These are phyloP conservation scores for Xiphophorus birchmanni DNA, from an alignment of 2,797 vertebrate genomes.

Conservation along the genomic window DNA sequence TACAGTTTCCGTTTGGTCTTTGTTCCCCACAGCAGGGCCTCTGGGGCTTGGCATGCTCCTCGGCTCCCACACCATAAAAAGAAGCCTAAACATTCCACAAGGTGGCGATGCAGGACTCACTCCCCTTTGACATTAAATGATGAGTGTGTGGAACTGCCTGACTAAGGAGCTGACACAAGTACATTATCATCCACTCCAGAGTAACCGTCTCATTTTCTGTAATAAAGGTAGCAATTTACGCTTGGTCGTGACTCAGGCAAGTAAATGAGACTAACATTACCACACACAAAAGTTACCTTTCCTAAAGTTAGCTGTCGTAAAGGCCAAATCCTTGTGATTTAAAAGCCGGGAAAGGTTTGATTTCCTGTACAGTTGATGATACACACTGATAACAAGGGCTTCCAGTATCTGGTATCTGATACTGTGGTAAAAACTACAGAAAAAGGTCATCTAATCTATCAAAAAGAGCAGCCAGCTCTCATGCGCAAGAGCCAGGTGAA, in stretches of 20 bases:
- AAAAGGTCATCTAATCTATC: conserved; percentile 38
- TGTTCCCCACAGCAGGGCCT: conserved; percentile 60
- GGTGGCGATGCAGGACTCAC: conserved; percentile 76
- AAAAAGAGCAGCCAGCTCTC: conserved; percentile 40
- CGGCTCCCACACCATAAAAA: conserved; percentile 35
- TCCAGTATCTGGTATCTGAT: conserved; percentile 53
- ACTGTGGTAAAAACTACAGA: conserved; percentile 14
- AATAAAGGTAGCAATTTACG: conserved; percentile 54
- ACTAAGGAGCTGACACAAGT: conserved; percentile 50
- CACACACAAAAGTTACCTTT: conserved; percentile 54
- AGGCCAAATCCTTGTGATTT: conserved; percentile 45
- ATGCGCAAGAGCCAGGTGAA: conserved; percentile 62
- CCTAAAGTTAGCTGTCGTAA: conserved; percentile 45
- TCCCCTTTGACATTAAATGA: conserved; percentile 62
- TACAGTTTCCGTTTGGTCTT: conserved; percentile 64
- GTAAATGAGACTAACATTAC: conserved; percentile 55
- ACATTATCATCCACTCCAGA: conserved; percentile 51
- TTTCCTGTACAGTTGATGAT: conserved; percentile 58
- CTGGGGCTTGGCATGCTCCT: conserved; percentile 58
- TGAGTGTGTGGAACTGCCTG: conserved; percentile 69
- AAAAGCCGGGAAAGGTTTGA: conserved; percentile 44
- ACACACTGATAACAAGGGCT: conserved; percentile 48
- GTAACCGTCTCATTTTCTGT: conserved; percentile 69
- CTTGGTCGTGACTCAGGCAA: conserved; percentile 63
- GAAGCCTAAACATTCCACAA: conserved; percentile 63